A percentile compares a stretch with the other conserved stretches of the same genome.
These are phyloP conservation scores for Crotalus helleri DNA, from an alignment of 2,113 vertebrate species.

Conservation along the genomic window DNA sequence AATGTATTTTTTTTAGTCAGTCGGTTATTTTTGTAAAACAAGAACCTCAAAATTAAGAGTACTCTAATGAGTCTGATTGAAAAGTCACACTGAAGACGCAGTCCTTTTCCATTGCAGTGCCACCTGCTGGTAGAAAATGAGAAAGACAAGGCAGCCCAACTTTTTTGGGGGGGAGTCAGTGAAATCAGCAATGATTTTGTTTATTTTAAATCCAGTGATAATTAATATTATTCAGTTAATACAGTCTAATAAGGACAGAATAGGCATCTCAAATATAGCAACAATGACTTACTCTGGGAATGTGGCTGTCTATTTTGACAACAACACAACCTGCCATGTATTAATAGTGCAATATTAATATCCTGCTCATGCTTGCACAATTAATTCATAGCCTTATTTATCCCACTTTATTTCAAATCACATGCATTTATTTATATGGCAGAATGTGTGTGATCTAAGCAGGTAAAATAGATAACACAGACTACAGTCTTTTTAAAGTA, in stretches of 20 bases:
- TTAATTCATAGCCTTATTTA: constrained; percentile 22
- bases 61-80: not conserved
- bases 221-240: not conserved
- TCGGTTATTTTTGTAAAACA: not conserved
- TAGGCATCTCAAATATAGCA: not conserved
- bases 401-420: constrained; percentile 35
- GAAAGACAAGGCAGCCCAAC: not conserved
- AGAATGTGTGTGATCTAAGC: not conserved
- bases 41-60: not conserved
- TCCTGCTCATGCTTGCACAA: constrained; percentile 4
- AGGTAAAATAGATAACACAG: not conserved
- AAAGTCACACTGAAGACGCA: not conserved
- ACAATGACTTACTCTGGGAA: not conserved
- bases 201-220: not conserved
- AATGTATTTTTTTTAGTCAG: not conserved
- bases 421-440: not conserved
- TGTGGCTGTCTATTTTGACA: not conserved
- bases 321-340: not conserved
- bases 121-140: not conserved
- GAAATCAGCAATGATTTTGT: not conserved
- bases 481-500: not conserved
- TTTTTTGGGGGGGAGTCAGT: not conserved
- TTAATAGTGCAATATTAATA: not conserved
- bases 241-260: not conserved
- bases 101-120: constrained; percentile 3